A percentile compares a stretch with the other conserved stretches of the same genome.
These are phyloP conservation scores for Labroides dimidiatus DNA, from an alignment of 2,797 vertebrate species.

Conservation along the genomic window DNA sequence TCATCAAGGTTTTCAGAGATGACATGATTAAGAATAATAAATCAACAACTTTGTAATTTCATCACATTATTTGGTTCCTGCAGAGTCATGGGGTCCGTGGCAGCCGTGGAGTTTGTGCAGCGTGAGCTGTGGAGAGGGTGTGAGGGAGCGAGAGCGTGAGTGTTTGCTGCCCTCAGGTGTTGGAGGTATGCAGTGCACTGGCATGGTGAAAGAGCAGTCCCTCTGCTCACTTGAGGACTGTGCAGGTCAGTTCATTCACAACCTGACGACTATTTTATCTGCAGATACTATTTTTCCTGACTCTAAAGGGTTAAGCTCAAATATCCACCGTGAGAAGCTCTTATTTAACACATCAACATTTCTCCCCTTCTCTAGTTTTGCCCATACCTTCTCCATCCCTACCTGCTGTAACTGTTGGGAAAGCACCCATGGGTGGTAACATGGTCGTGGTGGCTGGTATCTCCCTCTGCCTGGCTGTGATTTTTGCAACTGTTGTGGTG, in stretches of 20 bases:
- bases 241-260: slow-evolving; percentile 75
- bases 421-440: slow-evolving; percentile 82
- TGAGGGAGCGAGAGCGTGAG: slow-evolving; percentile 89
- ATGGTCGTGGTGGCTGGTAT: slow-evolving; percentile 93
- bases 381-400: slow-evolving; percentile 67
- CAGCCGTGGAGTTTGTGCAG: slow-evolving; percentile 95
- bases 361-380: slow-evolving; percentile 48
- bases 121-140: slow-evolving; percentile 91
- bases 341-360: background rate
- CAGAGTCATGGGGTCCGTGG: slow-evolving; percentile 94
- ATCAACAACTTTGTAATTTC: background rate
- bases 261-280: no score
- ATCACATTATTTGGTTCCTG: slow-evolving; percentile 16
- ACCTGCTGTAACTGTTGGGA: slow-evolving; percentile 42
- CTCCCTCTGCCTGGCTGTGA: slow-evolving; percentile 92
- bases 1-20: no score
- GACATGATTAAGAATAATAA: background rate
- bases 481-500: slow-evolving; percentile 90
- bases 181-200: slow-evolving; percentile 83
- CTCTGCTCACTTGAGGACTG: slow-evolving; percentile 94
- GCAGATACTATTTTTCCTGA: no score
- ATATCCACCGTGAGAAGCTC: background rate
- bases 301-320: background rate
- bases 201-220: slow-evolving; percentile 88
- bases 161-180: slow-evolving; percentile 87